These are phyloP conservation scores for Lepidocolaptes lacrymiger DNA, from an alignment of 2,797 vertebrate species.

Conservation along the genomic window DNA sequence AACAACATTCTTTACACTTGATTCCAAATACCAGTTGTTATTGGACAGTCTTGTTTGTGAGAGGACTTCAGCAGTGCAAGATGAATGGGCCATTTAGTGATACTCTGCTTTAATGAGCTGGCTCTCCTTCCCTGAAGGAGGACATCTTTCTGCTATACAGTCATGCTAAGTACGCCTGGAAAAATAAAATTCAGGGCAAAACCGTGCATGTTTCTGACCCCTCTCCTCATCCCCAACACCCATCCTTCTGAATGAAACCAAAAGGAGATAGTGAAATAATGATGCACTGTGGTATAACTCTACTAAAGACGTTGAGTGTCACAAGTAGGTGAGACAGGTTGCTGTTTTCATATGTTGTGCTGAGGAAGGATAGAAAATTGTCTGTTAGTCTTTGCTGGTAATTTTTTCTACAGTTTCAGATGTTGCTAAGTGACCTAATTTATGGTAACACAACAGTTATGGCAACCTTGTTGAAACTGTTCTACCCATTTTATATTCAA, in stretches of 20 bases:
- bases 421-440: neutral
- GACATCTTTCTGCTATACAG: neutral
- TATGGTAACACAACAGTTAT: neutral
- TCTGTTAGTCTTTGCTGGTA: neutral
- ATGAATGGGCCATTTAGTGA: neutral
- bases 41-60: neutral
- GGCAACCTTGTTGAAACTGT: neutral
- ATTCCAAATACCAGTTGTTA: neutral
- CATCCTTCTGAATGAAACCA: neutral
- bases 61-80: neutral
- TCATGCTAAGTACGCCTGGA: neutral
- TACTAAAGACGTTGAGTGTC: neutral
- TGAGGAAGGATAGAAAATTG: neutral
- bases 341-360: neutral
- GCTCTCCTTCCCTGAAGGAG: neutral
- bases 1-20: neutral
- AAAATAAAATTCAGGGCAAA: neutral
- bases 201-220: neutral
- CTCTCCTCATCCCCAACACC: accelerated
- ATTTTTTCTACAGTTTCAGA: neutral
- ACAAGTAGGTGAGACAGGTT: neutral
- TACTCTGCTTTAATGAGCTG: neutral
- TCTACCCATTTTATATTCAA: neutral
- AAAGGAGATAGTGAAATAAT: neutral
- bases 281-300: neutral